Evolutionary conservation across 2,888 invertebrate species (phyloP).

Genomic region (Catonia carolina): DNA sequence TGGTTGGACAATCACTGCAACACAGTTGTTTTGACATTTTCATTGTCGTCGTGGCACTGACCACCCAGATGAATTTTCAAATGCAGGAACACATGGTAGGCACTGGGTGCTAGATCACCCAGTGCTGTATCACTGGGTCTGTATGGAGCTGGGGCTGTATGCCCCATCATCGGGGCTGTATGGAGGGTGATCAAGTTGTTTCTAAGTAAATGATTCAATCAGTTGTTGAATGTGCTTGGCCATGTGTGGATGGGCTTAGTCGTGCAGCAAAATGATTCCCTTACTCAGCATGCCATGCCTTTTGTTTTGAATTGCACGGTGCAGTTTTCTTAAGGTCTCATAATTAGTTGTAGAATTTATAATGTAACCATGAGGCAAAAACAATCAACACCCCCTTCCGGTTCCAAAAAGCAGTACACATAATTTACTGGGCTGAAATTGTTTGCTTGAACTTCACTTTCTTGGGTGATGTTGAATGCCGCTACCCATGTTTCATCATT

Average conservation of each 20-base stretch:
- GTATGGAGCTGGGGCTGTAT: too few relatives aligned
- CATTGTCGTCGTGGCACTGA: slow-evolving; percentile 16
- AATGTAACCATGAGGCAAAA: slow-evolving; percentile 25
- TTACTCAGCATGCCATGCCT: slow-evolving; percentile 29
- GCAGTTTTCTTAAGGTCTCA: slow-evolving; percentile 27
- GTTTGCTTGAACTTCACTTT: slow-evolving; percentile 27
- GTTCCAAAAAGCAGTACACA: slow-evolving; percentile 34
- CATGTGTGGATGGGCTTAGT: slow-evolving; percentile 29
- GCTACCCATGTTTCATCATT: too few relatives aligned
- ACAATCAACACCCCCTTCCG: slow-evolving; percentile 29
- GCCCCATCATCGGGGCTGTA: slow-evolving; percentile 27
- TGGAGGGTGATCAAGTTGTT: slow-evolving; percentile 25
- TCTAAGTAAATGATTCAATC: slow-evolving; percentile 26
- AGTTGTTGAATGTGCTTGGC: slow-evolving; percentile 25
- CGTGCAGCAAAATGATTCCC: slow-evolving; percentile 26
- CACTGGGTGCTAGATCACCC: slow-evolving; percentile 27
- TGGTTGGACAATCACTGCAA: slow-evolving; percentile 7
- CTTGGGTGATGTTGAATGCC: slow-evolving; percentile 22
- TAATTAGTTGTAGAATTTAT: slow-evolving; percentile 26
- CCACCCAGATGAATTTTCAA: slow-evolving; percentile 22
- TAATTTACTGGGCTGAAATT: slow-evolving; percentile 31
- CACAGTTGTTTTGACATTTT: neutral
- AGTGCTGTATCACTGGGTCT: too few relatives aligned
- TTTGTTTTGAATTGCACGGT: slow-evolving; percentile 24
- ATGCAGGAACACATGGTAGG: slow-evolving; percentile 27